These are phyloP conservation scores for Iguana delicatissima DNA, from an alignment of 2,797 vertebrate species.

Conservation along the genomic window DNA sequence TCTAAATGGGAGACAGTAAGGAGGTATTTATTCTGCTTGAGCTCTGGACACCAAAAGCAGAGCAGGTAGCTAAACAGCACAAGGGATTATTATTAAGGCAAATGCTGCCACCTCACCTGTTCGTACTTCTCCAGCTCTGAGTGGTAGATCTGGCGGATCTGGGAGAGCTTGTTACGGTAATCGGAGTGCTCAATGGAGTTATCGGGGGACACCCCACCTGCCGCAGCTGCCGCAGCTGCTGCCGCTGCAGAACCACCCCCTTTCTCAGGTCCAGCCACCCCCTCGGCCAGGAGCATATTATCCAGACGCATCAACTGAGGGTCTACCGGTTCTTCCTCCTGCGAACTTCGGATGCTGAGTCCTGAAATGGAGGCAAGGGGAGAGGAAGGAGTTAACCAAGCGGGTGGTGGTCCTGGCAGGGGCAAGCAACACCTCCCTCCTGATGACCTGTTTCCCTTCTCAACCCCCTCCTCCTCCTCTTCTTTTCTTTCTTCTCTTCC, in stretches of 20 bases:
- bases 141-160: conserved; percentile 96
- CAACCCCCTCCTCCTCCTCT: no score
- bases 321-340: conserved; percentile 93
- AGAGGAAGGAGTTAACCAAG: conserved; percentile 27
- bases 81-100: neutral
- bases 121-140: conserved; percentile 97
- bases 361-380: conserved; percentile 74
- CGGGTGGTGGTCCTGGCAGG: neutral
- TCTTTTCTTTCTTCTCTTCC: neutral
- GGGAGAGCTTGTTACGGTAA: conserved; percentile 95
- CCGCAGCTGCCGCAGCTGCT: conserved; percentile 90
- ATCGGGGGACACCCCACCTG: conserved; percentile 88
- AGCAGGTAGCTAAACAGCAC: neutral
- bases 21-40: neutral
- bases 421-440: no score
- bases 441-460: no score
- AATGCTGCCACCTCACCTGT: conserved; percentile 82
- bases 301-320: conserved; percentile 93
- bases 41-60: neutral
- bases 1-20: neutral
- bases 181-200: conserved; percentile 96
- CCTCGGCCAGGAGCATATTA: conserved; percentile 95
- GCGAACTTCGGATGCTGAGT: conserved; percentile 90
- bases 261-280: conserved; percentile 93
- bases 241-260: conserved; percentile 91